These are phyloP conservation scores for Frankliniella fusca DNA, from an alignment of 2,888 invertebrate species.

Conservation along the genomic window DNA sequence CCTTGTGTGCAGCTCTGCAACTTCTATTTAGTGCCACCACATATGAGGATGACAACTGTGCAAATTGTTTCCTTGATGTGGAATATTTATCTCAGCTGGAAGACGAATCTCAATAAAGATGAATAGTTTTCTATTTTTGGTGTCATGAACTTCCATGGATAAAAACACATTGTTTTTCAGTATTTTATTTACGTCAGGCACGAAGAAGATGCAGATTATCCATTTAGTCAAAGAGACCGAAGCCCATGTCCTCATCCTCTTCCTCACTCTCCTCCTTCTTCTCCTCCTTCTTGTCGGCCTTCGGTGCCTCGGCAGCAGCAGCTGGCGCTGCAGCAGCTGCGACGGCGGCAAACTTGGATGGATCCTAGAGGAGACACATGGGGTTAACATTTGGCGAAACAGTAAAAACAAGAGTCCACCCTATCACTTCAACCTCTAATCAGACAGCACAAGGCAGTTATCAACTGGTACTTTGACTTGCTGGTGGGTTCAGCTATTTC, in stretches of 20 bases:
- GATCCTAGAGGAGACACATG: conserved; percentile 64
- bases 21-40: neutral
- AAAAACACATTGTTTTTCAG: neutral
- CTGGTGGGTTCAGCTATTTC: conserved; percentile 53
- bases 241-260: conserved; percentile 97
- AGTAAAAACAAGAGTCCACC: neutral
- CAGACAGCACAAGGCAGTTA: conserved; percentile 27
- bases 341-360: conserved; percentile 83
- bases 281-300: conserved; percentile 68
- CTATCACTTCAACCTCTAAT: neutral
- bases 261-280: conserved; percentile 82
- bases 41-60: neutral
- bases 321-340: conserved; percentile 60
- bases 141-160: neutral
- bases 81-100: neutral
- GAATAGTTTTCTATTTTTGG: neutral
- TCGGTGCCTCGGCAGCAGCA: conserved; percentile 58
- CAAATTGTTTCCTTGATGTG: neutral
- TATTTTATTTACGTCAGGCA: conserved; percentile 3
- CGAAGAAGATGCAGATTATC: neutral
- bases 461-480: conserved; percentile 27
- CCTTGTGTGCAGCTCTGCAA: neutral
- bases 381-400: conserved; percentile 18
- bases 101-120: neutral
- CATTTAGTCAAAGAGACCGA: conserved; percentile 82